Base-by-base conservation (phyloP, 2,797 vertebrate species). In the Myotis myotis region DNA sequence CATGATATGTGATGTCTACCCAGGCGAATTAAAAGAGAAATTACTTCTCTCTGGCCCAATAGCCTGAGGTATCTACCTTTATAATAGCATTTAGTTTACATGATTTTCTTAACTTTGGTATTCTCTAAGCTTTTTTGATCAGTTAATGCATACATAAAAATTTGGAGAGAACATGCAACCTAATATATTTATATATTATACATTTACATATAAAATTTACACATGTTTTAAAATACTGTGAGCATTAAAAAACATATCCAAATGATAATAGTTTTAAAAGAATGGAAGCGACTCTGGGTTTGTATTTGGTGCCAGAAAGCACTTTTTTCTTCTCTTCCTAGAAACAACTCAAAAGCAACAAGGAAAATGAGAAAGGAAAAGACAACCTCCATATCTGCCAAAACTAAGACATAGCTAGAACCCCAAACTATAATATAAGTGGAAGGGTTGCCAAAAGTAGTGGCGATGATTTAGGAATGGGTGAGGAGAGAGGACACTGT, bases 141-240 rank as follows among this genome's bases (percentile, higher is more conserved):
- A 78, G 3, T 91, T 88, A 78, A 25, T 51, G 85, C 51, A 94
- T 51, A 82, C 78, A 83, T 30, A 78, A 82, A 88, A 91, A 66
- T 53, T 62, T 41, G 3, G 11, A 53, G 12, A 22, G 23, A 75
- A 5, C 8, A 72, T 44, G 28, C 41, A 70, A 86, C 22, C 12
- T 49, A 86, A 44, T 66, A 86, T 25, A 51, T 36, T 85, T 68
- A 28, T 60, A 84, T 51, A 38, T 81, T 49, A 55, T 19, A 74
- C 51, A 41, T 74, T n/a, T 47, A 28, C 51, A 38, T 60, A n/a
- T 76, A 53, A 19, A 16, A 28, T 64, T 33, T 79, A 80, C 57
- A 44, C 15, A 62, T 33, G 13, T 74, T 85, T 60, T 64, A 87
- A 49, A 55, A 53, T 71, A 68, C 19, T 76, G 7, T 60, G 30